Evolutionary conservation across 2,888 invertebrate species (phyloP), one percentile per base, ranked within the genome.

Genomic region (Tetheella fluctuosa): DNA sequence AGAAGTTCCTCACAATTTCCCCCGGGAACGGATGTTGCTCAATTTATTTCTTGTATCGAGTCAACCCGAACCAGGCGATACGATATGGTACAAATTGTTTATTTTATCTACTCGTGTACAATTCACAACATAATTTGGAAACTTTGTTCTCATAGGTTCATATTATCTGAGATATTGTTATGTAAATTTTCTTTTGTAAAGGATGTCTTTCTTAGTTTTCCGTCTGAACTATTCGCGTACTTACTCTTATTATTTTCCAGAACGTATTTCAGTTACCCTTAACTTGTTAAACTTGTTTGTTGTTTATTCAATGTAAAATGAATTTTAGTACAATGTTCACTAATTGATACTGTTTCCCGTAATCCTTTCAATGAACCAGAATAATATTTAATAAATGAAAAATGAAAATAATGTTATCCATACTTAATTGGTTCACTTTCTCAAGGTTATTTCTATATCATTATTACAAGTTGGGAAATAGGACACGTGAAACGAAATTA

Each of bases 21-120:
- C 48, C 48, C 20, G 64, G 61, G 67, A 60, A 25, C 53, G 59
- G 65, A 63, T 59, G 64, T 65, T 73, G 64, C 69, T 68, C 67
- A 64, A 68, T 73, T 74, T 77, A 72, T 71, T 70, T 69, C 60
- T 57, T 60, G 67, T 65, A 57, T 59, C 58, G 59, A 67, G 54
- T 60, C 60, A 55, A 62, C 54, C 20, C 53, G 57, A 58, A 59
- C 61, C 59, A 57, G 61, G 20, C 20, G 48, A 48, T 48, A n/a
- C 48, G 48, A 48, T 48, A 48, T 17, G 20, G 48, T 6, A 48
- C 48, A 48, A 48, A 48, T 48, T 60, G 52, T 59, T 58, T 58
- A 57, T 67, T 68, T 67, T 64, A 71, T 66, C 64, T 61, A 53
- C 59, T 52, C 56, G 28, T 25, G 8, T 54, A 58, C 59, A 71